These are phyloP conservation scores for Scaptomyza pallida DNA, from an alignment of 1,140 invertebrate species.

Conservation along the genomic window DNA sequence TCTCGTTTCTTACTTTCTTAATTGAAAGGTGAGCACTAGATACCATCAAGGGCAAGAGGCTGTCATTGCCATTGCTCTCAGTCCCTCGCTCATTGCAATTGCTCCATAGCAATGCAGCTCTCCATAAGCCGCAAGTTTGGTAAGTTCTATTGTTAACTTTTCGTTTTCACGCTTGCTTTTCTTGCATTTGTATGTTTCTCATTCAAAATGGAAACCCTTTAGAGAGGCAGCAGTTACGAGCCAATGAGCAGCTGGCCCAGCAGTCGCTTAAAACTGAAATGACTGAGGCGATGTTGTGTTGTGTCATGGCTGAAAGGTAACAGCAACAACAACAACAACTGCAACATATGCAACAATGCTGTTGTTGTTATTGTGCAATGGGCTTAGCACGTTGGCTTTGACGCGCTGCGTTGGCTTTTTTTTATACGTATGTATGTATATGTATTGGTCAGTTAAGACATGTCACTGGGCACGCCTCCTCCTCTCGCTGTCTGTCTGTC, in stretches of 20 bases:
- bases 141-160: too few relatives aligned
- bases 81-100: too few relatives aligned
- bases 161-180: neutral
- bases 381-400: constrained; percentile 44
- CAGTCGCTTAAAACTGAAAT: constrained; percentile 18
- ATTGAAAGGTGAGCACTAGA: too few relatives aligned
- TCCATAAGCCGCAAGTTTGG: too few relatives aligned
- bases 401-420: constrained; percentile 56
- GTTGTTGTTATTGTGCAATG: constrained; percentile 43
- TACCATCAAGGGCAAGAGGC: too few relatives aligned
- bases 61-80: too few relatives aligned
- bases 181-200: too few relatives aligned
- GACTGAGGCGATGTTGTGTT: constrained; percentile 8
- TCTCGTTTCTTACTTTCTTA: too few relatives aligned
- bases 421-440: neutral
- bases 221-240: constrained; percentile 18
- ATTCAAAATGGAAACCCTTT: neutral
- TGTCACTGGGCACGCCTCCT: constrained; percentile 76
- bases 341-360: constrained; percentile 7
- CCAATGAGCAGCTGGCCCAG: constrained; percentile 44
- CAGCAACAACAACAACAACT: too few relatives aligned
- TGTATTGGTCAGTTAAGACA: constrained; percentile 77
- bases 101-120: too few relatives aligned
- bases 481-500: too few relatives aligned
- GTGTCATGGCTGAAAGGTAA: neutral